Conservation (phyloP, 2,797 vertebrate species). For the Pseudotriccus pelzelni region DNA sequence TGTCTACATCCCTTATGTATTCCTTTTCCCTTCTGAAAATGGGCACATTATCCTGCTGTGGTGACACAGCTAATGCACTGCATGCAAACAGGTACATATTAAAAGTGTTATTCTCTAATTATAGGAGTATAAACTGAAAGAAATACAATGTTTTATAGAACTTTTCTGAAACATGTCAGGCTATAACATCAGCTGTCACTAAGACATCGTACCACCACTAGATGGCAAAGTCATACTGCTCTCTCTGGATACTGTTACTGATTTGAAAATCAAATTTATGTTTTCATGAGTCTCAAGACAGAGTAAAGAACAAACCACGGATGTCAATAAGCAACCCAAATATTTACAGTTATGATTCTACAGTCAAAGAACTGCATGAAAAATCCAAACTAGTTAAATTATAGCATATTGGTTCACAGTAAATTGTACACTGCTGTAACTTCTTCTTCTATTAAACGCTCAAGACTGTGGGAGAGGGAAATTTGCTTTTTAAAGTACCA, state of each 20-base stretch:
- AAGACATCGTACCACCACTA: slow-evolving; percentile 56
- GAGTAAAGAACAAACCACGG: neutral
- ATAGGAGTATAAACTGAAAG: neutral
- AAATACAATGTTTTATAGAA: neutral
- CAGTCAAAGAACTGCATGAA: neutral
- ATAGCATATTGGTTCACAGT: neutral
- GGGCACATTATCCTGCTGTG: neutral
- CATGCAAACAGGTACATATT: neutral
- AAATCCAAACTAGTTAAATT: neutral
- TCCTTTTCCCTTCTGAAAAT: neutral
- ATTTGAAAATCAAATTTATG: neutral
- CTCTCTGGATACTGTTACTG: neutral
- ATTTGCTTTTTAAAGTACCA: neutral
- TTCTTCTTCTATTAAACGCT: neutral
- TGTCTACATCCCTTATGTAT: neutral
- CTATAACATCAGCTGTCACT: neutral
- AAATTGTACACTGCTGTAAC: neutral
- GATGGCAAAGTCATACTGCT: slow-evolving; percentile 74
- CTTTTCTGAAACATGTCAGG: neutral
- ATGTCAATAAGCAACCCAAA: neutral
- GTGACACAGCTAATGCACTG: neutral
- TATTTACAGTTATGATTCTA: neutral
- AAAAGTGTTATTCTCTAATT: neutral
- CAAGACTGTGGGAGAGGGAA: neutral
- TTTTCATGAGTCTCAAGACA: neutral